Evolutionary conservation across 2,888 invertebrate genomes (phyloP).

Genomic region (Phrixothrix hirtus): DNA sequence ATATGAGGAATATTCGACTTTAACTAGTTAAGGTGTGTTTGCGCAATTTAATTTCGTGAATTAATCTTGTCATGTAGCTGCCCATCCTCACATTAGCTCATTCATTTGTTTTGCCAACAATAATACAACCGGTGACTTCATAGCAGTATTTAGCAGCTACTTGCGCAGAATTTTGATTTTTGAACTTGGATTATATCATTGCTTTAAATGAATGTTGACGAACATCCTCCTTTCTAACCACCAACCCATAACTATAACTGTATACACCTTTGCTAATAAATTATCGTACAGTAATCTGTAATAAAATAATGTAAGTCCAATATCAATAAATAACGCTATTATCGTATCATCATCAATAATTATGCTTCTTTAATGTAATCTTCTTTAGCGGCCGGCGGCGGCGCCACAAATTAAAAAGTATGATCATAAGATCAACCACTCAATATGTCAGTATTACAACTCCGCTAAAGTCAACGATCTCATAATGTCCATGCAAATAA

Average conservation of each 20-base stretch:
- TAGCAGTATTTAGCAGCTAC: constrained; percentile 24
- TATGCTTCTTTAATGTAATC: constrained; percentile 46
- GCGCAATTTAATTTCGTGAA: constrained; percentile 4
- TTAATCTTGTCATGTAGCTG: constrained; percentile 20
- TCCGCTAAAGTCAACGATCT: constrained; percentile 45
- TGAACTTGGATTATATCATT: constrained; percentile 28
- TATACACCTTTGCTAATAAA: too few relatives aligned
- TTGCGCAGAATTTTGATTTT: constrained; percentile 31
- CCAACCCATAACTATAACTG: constrained; percentile 11
- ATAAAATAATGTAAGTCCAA: constrained; percentile 11
- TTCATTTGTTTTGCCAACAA: constrained; percentile 25
- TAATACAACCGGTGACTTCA: constrained; percentile 29
- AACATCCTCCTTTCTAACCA: constrained; percentile 18
- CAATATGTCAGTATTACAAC: constrained; percentile 48
- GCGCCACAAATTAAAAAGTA: constrained; percentile 45
- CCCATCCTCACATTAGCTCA: constrained; percentile 21
- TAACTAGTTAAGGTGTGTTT: background rate
- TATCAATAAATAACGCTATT: constrained; percentile 44
- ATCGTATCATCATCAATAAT: constrained; percentile 44
- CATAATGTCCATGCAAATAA: constrained; percentile 43
- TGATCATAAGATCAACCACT: constrained; percentile 35
- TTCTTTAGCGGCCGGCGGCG: constrained; percentile 45
- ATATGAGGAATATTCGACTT: background rate
- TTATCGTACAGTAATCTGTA: too few relatives aligned
- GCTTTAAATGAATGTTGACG: constrained; percentile 20